Percentiles rank a stretch among this genome's conserved stretches.
Conservation (phyloP, 2,888 invertebrate genomes). For the Yponomeuta cagnagella region DNA sequence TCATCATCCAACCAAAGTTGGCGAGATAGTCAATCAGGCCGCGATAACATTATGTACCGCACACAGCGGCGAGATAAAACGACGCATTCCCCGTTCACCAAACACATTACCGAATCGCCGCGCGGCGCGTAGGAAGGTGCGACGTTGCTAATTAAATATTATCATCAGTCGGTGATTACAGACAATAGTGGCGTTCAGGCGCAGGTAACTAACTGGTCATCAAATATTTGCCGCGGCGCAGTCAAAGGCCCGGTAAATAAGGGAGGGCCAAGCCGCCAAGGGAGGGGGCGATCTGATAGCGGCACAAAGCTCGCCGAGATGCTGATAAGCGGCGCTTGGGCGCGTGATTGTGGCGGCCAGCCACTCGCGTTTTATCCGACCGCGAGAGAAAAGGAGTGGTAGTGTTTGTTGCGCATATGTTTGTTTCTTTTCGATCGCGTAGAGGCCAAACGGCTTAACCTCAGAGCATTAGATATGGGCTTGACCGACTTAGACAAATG, state of each 20-base stretch:
- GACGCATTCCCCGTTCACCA: conserved; percentile 42
- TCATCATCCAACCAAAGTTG: background rate
- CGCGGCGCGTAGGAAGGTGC: conserved; percentile 51
- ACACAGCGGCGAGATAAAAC: background rate
- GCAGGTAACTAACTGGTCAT: conserved; percentile 66
- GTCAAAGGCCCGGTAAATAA: conserved; percentile 63
- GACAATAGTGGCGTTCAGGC: conserved; percentile 48
- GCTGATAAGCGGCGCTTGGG: conserved; percentile 45
- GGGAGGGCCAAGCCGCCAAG: conserved; percentile 32
- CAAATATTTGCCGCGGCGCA: conserved; percentile 63
- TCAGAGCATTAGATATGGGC: too few relatives aligned
- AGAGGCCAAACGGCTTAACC: too few relatives aligned
- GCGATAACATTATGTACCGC: conserved; percentile 18
- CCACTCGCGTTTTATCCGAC: conserved; percentile 21
- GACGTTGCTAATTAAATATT: conserved; percentile 73
- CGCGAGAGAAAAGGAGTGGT: background rate
- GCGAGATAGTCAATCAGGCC: background rate
- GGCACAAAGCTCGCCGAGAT: conserved; percentile 54
- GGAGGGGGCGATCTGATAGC: conserved; percentile 50
- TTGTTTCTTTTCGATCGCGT: too few relatives aligned
- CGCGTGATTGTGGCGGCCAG: conserved; percentile 41
- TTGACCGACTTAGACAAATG: too few relatives aligned
- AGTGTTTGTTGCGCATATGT: background rate
- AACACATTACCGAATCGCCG: conserved; percentile 37
- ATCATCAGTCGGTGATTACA: conserved; percentile 61